These are phyloP conservation scores for Phainopepla nitens DNA, from an alignment of 2,113 vertebrate species.

Conservation along the genomic window DNA sequence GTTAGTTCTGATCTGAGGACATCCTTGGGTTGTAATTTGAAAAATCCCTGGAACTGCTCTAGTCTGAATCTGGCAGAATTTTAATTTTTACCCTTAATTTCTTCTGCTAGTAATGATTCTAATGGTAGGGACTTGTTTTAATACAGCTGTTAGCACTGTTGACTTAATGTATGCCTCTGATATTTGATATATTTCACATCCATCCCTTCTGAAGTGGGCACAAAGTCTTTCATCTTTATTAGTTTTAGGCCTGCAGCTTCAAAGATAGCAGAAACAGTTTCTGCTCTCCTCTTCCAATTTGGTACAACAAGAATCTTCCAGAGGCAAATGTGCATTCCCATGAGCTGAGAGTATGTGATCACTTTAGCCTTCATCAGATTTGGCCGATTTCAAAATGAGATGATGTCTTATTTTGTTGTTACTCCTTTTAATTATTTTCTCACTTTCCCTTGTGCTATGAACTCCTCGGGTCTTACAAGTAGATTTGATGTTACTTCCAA, in stretches of 20 bases:
- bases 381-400: neutral
- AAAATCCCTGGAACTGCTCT: neutral
- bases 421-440: neutral
- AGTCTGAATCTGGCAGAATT: neutral
- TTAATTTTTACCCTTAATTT: neutral
- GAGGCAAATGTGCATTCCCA: neutral
- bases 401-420: neutral
- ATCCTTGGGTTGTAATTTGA: neutral
- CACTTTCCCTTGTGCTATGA: neutral
- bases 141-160: neutral
- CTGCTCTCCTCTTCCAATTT: neutral
- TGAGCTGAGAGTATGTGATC: neutral
- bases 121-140: neutral
- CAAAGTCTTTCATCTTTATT: constrained; percentile 6
- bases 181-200: neutral
- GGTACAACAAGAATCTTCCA: neutral
- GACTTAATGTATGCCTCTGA: neutral
- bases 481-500: neutral
- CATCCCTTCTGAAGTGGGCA: neutral
- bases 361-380: constrained; percentile 1
- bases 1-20: neutral
- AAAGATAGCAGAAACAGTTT: neutral
- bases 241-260: constrained; percentile 11
- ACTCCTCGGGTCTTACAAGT: neutral
- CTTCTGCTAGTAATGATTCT: neutral